Conservation (phyloP, 2,888 invertebrate species). For the Mimas tiliae region DNA sequence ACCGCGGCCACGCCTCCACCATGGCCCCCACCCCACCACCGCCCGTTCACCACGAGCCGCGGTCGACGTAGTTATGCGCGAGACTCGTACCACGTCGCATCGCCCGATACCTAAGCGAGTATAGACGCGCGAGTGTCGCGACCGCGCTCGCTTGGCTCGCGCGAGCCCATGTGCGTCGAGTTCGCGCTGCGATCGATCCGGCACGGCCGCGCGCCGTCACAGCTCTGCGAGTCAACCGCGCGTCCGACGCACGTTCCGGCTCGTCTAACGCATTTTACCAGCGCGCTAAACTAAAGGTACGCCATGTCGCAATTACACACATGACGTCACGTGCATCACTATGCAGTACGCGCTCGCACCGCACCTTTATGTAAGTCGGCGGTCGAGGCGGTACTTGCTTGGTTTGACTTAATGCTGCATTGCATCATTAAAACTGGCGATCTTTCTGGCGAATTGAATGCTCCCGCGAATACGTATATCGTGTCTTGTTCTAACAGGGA, state of each 20-base stretch:
- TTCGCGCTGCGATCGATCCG: slow-evolving; percentile 54
- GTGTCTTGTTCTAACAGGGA: slow-evolving; percentile 9
- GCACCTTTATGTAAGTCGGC: slow-evolving; percentile 13
- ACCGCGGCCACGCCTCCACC: neutral
- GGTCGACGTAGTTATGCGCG: slow-evolving; percentile 70
- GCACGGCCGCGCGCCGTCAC: slow-evolving; percentile 51
- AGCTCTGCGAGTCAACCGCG: slow-evolving; percentile 59
- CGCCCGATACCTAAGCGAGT: slow-evolving; percentile 61
- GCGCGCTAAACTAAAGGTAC: slow-evolving; percentile 6
- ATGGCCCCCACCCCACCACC: slow-evolving; percentile 45
- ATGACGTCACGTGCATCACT: slow-evolving; percentile 20
- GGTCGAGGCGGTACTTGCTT: neutral
- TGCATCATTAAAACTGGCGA: slow-evolving; percentile 21
- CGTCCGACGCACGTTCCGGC: slow-evolving; percentile 43
- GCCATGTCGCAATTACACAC: slow-evolving; percentile 16
- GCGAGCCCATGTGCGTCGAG: slow-evolving; percentile 61
- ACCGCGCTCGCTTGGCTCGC: slow-evolving; percentile 62
- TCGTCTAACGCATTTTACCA: slow-evolving; percentile 28
- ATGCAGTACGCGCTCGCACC: neutral
- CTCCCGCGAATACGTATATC: neutral
- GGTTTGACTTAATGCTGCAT: neutral
- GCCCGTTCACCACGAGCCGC: slow-evolving; percentile 53
- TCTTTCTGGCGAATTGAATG: slow-evolving; percentile 17
- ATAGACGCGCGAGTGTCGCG: slow-evolving; percentile 78
- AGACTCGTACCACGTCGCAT: slow-evolving; percentile 62